Evolutionary conservation across 2,888 invertebrate species (phyloP), one percentile per base, ranked within the genome.

Genomic region (Cryptocephalus moraei): DNA sequence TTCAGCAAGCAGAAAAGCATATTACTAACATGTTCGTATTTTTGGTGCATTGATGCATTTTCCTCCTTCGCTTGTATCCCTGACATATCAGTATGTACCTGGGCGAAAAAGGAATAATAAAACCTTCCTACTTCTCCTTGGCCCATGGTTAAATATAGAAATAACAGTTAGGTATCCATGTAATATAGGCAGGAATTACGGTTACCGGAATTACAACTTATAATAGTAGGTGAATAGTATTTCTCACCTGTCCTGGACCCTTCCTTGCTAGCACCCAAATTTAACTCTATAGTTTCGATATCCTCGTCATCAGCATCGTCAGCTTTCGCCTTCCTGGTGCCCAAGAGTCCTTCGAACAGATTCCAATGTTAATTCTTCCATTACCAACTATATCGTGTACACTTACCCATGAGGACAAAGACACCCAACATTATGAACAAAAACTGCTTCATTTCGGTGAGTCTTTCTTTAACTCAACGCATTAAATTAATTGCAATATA

Each of bases 201-300:
- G n/a, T n/a, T n/a, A n/a, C n/a, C n/a, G 22, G 22, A 6, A 22
- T 22, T 4, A 22, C 2, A 22, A 22, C 6, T 22, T 22, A 2
- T 53, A 53, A 49, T 55, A 51, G 57, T 13, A 39, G 32, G 38
- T n/a, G 38, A 13, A 34, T 9, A 22, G 13, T 40, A 32, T 32
- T 10, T 45, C 61, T 66, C 66, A 90, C 90, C 90, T 66, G 95
- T 96, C 68, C 89, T 81, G 8, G 92, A 93, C 49, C 80, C 91
- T 70, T 94, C 91, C 54, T 89, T 77, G 53, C 84, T 88, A 41
- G 90, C 80, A 10, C 93, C 93, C 47, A 92, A 73, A 68, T 93
- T 88, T 33, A 79, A 74, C 43, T 91, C 88, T 45, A 86, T 77
- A 6, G 78, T 84, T 60, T 80, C 79, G 42, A 76, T 71, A 36